Evolutionary conservation across 1,140 invertebrate genomes (phyloP).

Genomic region (Nebria ingens): DNA sequence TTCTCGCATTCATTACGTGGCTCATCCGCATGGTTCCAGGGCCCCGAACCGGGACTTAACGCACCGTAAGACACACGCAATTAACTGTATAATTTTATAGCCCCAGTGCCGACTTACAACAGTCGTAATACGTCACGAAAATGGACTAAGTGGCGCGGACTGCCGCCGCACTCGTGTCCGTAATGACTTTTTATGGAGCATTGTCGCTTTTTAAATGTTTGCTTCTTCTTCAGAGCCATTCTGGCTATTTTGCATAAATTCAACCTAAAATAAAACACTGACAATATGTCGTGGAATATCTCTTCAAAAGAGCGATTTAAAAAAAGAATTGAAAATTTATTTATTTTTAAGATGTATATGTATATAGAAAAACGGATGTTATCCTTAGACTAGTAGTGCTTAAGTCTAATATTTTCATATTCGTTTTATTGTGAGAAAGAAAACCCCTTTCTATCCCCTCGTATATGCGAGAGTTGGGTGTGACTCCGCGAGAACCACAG

Average conservation of each 20-base stretch:
- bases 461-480: too few relatives aligned
- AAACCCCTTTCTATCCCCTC: neutral
- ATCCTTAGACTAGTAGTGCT: too few relatives aligned
- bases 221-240: too few relatives aligned
- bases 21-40: slow-evolving; percentile 10
- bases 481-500: neutral
- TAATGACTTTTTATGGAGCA: slow-evolving; percentile 3
- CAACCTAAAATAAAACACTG: too few relatives aligned
- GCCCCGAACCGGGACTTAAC: slow-evolving; percentile 18
- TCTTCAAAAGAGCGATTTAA: too few relatives aligned
- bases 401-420: too few relatives aligned
- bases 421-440: too few relatives aligned
- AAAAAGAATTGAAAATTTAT: too few relatives aligned
- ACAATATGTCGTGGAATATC: too few relatives aligned
- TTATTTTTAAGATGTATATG: too few relatives aligned
- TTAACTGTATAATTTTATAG: slow-evolving; percentile 26
- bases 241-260: too few relatives aligned
- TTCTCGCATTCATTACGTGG: slow-evolving; percentile 9
- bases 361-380: too few relatives aligned
- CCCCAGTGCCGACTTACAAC: slow-evolving; percentile 1
- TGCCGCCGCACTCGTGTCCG: neutral
- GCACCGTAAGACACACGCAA: slow-evolving; percentile 24
- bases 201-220: slow-evolving; percentile 7
- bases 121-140: slow-evolving; percentile 2
- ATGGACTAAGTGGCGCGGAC: neutral